phyloP scores from a whole-genome alignment of 2,888 invertebrate species.

The Endotricha flammealis region DNA sequence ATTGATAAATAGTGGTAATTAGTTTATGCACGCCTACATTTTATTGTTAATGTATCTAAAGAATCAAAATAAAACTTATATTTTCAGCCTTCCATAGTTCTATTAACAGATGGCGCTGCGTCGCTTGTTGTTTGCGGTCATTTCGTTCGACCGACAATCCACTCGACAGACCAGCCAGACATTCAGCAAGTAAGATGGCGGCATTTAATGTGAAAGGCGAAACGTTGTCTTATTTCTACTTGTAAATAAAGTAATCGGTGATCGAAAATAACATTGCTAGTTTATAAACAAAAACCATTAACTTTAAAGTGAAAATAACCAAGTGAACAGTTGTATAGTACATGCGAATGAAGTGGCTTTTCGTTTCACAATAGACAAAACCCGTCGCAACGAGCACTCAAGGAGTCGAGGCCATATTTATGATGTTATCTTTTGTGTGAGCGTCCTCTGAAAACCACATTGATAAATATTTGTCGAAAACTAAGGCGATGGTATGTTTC shows the following conservation, averaged over 20 bases:
- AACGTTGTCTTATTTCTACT: constrained; percentile 74
- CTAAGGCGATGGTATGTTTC: constrained; percentile 69
- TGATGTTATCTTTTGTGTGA: constrained; percentile 78
- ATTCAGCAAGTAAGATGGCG: constrained; percentile 82
- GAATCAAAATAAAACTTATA: too few species aligned
- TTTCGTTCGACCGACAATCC: constrained; percentile 60
- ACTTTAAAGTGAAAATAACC: constrained; percentile 44
- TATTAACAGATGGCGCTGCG: constrained; percentile 81
- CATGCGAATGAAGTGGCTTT: constrained; percentile 51
- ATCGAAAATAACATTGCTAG: constrained; percentile 43
- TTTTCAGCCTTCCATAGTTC: too few species aligned
- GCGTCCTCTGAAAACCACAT: constrained; percentile 71
- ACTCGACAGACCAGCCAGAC: constrained; percentile 13
- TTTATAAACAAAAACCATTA: constrained; percentile 35
- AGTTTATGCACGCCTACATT: too few species aligned
- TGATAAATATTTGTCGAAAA: constrained; percentile 61
- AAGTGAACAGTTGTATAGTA: constrained; percentile 50
- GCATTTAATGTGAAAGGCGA: constrained; percentile 82
- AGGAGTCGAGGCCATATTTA: constrained; percentile 82
- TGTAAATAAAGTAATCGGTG: constrained; percentile 72
- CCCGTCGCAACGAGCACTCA: constrained; percentile 74
- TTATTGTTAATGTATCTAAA: too few species aligned
- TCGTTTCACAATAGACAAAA: constrained; percentile 75
- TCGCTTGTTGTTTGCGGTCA: constrained; percentile 79
- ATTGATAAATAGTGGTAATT: too few species aligned